phyloP scores from a whole-genome alignment of 2,888 invertebrate genomes.

The Gandaritis pyraliata region DNA sequence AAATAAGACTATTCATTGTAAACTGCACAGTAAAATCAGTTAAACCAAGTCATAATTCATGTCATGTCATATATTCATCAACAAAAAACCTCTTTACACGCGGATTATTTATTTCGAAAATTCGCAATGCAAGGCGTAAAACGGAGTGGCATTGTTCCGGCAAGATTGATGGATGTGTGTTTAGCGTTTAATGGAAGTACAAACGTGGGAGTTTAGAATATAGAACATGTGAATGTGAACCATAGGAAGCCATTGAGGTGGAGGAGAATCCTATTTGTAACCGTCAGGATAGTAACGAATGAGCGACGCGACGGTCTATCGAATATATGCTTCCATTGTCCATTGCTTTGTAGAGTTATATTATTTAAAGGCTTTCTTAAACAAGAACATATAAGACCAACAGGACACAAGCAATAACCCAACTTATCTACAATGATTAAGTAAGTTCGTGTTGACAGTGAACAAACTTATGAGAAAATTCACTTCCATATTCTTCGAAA shows the following conservation, averaged over 20 bases:
- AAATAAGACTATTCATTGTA: constrained; percentile 34
- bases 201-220: constrained; percentile 72
- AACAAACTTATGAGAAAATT: neutral
- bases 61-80: constrained; percentile 35
- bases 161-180: constrained; percentile 65
- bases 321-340: constrained; percentile 10
- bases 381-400: too few relatives aligned
- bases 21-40: too few relatives aligned
- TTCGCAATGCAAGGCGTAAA: constrained; percentile 56
- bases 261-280: constrained; percentile 34
- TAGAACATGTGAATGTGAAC: constrained; percentile 80
- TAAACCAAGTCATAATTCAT: constrained; percentile 58
- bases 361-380: too few relatives aligned
- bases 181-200: constrained; percentile 57
- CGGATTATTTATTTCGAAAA: constrained; percentile 53
- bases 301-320: constrained; percentile 28
- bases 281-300: constrained; percentile 30
- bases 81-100: constrained; percentile 43
- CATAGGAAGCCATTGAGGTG: constrained; percentile 40
- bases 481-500: constrained; percentile 45
- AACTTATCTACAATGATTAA: neutral
- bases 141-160: constrained; percentile 62
- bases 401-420: too few relatives aligned
- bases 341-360: constrained; percentile 14
- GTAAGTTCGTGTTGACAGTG: neutral